Evolutionary conservation across 2,113 vertebrate genomes (phyloP).

Genomic region (Melanostigma gelatinosum): DNA sequence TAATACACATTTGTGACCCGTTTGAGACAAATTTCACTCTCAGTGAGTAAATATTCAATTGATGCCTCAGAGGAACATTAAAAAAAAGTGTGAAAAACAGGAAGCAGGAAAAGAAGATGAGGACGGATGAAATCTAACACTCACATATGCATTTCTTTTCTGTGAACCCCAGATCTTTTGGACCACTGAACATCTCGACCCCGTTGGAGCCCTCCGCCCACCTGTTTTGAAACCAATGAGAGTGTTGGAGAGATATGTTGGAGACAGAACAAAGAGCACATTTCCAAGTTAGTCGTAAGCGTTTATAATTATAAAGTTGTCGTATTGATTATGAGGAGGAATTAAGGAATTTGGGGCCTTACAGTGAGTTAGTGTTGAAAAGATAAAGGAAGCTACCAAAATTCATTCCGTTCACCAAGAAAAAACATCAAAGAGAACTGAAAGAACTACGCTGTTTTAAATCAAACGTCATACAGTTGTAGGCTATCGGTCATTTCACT

Average conservation of each 20-base stretch:
- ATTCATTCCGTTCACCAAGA: not conserved
- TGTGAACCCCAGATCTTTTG: not conserved
- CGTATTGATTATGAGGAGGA: not conserved
- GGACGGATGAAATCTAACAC: not conserved
- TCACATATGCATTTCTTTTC: not conserved
- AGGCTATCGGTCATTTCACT: not conserved
- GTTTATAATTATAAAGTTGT: not conserved
- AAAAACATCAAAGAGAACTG: conserved; percentile 1
- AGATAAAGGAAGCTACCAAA: not conserved
- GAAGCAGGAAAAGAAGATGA: not conserved
- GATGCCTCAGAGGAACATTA: not conserved
- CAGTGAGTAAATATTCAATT: not conserved
- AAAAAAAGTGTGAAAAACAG: not conserved
- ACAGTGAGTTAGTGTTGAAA: not conserved
- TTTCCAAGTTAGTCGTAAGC: not conserved
- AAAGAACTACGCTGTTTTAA: not conserved
- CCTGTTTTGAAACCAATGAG: not conserved
- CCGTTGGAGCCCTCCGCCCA: not conserved
- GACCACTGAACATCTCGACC: not conserved
- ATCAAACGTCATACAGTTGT: not conserved
- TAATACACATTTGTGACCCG: not conserved
- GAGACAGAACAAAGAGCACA: not conserved
- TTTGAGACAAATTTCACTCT: not conserved
- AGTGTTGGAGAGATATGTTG: not conserved
- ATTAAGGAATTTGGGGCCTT: not conserved